Conservation (phyloP, 2,888 invertebrate species). For the Pterostichus madidus region DNA sequence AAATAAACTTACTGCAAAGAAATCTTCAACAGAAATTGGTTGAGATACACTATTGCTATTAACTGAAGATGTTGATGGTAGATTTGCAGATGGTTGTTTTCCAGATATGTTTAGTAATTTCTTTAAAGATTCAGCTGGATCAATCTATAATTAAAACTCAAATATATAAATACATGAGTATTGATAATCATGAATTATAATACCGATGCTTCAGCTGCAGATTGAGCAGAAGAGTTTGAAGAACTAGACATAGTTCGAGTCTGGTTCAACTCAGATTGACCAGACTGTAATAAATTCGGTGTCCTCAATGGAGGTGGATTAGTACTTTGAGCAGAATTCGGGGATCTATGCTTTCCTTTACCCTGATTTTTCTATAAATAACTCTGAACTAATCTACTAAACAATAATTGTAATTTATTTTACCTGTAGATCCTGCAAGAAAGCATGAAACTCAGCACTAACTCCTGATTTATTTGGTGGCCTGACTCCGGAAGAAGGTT, state of each 20-base stretch:
- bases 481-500: not conserved
- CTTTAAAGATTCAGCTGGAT: slow-evolving; percentile 60
- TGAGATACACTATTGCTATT: slow-evolving; percentile 16
- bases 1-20: slow-evolving; percentile 61
- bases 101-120: slow-evolving; percentile 60
- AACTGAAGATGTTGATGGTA: not conserved
- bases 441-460: slow-evolving; percentile 61
- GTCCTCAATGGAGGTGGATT: slow-evolving; percentile 16
- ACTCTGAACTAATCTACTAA: not conserved
- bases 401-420: not conserved
- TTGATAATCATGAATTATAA: not conserved
- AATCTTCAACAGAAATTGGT: slow-evolving; percentile 64
- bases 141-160: slow-evolving; percentile 27
- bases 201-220: not conserved
- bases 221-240: not conserved
- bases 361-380: slow-evolving; percentile 49
- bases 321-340: slow-evolving; percentile 12
- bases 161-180: not conserved
- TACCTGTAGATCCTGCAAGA: slow-evolving; percentile 62
- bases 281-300: not conserved
- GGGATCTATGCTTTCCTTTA: slow-evolving; percentile 26
- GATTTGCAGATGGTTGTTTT: not conserved
- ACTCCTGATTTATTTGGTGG: slow-evolving; percentile 10
- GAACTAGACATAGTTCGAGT: not conserved
- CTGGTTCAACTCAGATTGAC: not conserved